A percentile compares a stretch with the other conserved stretches of the same genome.
phyloP scores from a whole-genome alignment of 1,140 invertebrate genomes.

The Arctopsyche grandis region DNA sequence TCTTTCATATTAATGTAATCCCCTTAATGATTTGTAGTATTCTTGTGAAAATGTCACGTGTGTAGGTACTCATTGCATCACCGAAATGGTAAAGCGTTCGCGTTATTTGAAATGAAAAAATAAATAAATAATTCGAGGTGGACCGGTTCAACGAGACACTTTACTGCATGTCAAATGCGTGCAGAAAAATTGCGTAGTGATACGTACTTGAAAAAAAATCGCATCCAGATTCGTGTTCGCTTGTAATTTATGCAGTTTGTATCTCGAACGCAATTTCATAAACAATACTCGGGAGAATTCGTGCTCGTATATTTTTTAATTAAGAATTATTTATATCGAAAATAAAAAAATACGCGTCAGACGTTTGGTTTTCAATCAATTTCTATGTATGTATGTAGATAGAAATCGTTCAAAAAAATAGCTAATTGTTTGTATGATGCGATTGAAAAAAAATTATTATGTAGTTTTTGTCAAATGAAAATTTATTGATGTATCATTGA shows the following conservation, averaged over 20 bases:
- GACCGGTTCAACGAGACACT: slow-evolving; percentile 31
- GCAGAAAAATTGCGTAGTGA: slow-evolving; percentile 29
- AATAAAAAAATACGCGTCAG: too few relatives aligned
- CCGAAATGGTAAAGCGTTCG: not conserved
- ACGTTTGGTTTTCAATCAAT: too few relatives aligned
- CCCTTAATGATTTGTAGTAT: too few relatives aligned
- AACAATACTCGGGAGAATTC: not conserved
- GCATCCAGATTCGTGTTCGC: not conserved
- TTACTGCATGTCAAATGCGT: slow-evolving; percentile 29
- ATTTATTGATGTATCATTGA: too few relatives aligned
- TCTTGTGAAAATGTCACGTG: too few relatives aligned
- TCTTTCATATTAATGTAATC: not conserved
- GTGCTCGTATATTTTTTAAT: not conserved
- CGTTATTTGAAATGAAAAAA: slow-evolving; percentile 16
- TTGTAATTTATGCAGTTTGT: slow-evolving; percentile 14
- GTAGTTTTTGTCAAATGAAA: too few relatives aligned
- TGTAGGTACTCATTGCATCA: too few relatives aligned
- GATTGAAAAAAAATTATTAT: too few relatives aligned
- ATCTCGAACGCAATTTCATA: slow-evolving; percentile 8
- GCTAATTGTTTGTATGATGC: too few relatives aligned
- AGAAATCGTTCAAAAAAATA: too few relatives aligned
- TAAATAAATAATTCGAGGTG: slow-evolving; percentile 7
- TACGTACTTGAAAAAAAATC: not conserved
- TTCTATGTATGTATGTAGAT: too few relatives aligned
- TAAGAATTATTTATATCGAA: too few relatives aligned